Evolutionary conservation across 2,888 invertebrate genomes (phyloP).

Genomic region (Himalopsyche kuldschensis): DNA sequence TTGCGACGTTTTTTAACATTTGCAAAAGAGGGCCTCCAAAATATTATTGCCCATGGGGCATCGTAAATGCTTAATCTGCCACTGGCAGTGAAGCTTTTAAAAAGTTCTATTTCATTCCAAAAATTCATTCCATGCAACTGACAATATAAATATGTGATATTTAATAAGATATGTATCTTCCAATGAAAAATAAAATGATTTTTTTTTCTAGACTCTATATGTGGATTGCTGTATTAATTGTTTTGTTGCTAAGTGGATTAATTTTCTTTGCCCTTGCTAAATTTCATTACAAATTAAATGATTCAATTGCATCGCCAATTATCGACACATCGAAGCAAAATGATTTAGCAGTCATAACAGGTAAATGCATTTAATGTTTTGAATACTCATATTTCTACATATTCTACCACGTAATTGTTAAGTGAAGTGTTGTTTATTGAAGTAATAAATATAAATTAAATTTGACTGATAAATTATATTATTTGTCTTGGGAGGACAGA

Average conservation of each 20-base stretch:
- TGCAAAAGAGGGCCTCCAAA: no score
- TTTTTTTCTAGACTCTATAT: constrained; percentile 63
- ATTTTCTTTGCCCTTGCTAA: constrained; percentile 68
- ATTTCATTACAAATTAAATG: constrained; percentile 56
- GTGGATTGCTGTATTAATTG: constrained; percentile 74
- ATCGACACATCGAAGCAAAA: not conserved
- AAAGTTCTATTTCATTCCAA: no score
- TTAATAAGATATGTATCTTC: not conserved
- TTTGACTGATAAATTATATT: no score
- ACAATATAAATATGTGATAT: not conserved
- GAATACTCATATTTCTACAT: not conserved
- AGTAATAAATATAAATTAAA: no score
- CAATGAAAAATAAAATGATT: not conserved
- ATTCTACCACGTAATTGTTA: no score
- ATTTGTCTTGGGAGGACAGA: no score
- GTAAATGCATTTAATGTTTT: not conserved
- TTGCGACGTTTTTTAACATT: no score
- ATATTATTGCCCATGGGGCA: no score
- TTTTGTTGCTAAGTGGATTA: constrained; percentile 66
- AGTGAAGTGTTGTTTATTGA: no score
- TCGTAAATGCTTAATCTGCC: no score
- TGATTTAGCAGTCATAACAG: not conserved
- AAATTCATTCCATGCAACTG: not conserved
- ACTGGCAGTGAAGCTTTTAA: no score
- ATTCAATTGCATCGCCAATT: constrained; percentile 6